A percentile compares a stretch with the other conserved stretches of the same genome.
Evolutionary conservation across 1,140 invertebrate species (phyloP).

Genomic region (Orchesella cincta): DNA sequence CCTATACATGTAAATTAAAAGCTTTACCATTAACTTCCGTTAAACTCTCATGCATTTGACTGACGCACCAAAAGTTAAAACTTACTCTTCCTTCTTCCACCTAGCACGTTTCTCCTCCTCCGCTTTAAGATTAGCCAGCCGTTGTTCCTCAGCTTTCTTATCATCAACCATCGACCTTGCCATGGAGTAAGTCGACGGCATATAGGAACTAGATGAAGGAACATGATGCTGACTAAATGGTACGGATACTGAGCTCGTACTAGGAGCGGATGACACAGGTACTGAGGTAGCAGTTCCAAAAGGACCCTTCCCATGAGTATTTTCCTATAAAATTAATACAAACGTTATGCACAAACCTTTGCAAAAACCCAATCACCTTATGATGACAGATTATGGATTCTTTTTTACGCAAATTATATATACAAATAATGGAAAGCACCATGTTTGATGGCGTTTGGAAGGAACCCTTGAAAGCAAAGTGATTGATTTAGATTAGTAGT

Average conservation of each 20-base stretch:
- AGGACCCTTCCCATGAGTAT: slow-evolving; percentile 8
- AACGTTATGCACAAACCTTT: too few species aligned
- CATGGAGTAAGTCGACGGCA: neutral
- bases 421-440: too few species aligned
- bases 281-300: neutral
- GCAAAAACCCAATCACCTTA: too few species aligned
- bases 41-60: neutral
- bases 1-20: slow-evolving; percentile 53
- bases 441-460: too few species aligned
- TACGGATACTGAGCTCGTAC: neutral
- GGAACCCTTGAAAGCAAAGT: too few species aligned
- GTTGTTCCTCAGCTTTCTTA: slow-evolving; percentile 44
- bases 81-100: slow-evolving; percentile 50
- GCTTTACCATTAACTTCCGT: neutral
- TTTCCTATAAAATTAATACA: slow-evolving; percentile 16
- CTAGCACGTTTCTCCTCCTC: slow-evolving; percentile 45
- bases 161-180: slow-evolving; percentile 38
- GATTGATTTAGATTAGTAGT: too few species aligned
- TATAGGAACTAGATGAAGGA: neutral
- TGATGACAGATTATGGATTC: too few species aligned
- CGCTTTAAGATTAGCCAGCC: slow-evolving; percentile 37
- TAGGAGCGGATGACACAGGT: neutral
- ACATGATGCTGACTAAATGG: slow-evolving; percentile 26
- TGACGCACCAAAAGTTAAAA: neutral
- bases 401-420: too few species aligned